Evolutionary conservation across 2,113 vertebrate species (phyloP).

Genomic region (Elgaria multicarinata): DNA sequence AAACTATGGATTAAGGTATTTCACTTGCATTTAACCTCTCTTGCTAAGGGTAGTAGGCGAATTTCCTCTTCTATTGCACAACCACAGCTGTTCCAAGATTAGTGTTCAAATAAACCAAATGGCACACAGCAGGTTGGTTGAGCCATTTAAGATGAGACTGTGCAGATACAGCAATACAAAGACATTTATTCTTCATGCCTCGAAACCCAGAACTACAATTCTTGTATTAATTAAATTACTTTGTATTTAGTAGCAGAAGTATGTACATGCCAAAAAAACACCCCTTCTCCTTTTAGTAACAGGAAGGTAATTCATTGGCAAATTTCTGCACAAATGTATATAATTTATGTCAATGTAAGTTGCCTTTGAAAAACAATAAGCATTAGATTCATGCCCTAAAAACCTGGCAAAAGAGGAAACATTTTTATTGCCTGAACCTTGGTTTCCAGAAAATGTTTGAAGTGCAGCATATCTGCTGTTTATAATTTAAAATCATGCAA

Average conservation of each 20-base stretch:
- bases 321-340: neutral
- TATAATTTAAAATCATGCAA: neutral
- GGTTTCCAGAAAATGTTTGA: neutral
- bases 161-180: neutral
- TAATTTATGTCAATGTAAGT: neutral
- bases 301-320: neutral
- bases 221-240: neutral
- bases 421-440: neutral
- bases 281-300: neutral
- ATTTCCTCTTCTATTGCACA: neutral
- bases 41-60: neutral
- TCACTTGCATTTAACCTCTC: neutral
- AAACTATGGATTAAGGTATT: neutral
- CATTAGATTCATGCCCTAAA: neutral
- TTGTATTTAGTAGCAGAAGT: neutral
- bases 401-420: neutral
- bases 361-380: neutral
- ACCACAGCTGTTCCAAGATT: neutral
- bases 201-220: neutral
- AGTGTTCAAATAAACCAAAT: neutral
- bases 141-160: neutral
- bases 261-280: neutral
- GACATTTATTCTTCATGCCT: conserved; percentile 2
- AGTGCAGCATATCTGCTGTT: neutral
- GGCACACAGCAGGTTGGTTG: neutral